phyloP scores from a whole-genome alignment of 2,797 vertebrate species.

The Sebastes diaconus region DNA sequence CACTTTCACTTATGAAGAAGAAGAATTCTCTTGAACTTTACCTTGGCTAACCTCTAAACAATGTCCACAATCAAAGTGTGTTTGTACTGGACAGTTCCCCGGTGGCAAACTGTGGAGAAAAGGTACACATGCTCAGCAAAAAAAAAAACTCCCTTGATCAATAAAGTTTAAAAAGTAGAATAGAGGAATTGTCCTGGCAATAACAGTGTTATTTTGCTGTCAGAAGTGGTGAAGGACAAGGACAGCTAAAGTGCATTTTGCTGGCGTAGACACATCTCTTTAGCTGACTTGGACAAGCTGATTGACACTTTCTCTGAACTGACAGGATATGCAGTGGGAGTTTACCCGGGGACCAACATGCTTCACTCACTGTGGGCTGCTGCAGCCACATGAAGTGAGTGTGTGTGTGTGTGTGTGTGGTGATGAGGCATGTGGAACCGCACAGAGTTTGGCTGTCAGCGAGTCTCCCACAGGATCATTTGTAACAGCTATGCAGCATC shows the following conservation, averaged over 20 bases:
- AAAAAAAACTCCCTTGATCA: background rate
- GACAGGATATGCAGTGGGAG: slow-evolving; percentile 62
- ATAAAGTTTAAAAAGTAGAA: slow-evolving; percentile 26
- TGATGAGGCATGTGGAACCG: slow-evolving; percentile 3
- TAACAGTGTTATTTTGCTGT: slow-evolving; percentile 17
- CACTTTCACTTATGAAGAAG: background rate
- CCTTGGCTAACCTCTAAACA: background rate
- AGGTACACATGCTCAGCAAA: slow-evolving; percentile 21
- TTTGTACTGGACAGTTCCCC: slow-evolving; percentile 7
- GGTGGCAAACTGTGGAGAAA: background rate
- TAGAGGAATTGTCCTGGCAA: slow-evolving; percentile 4
- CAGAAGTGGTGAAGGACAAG: slow-evolving; percentile 52
- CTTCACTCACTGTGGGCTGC: background rate
- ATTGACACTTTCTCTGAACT: slow-evolving; percentile 72
- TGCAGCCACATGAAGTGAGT: background rate
- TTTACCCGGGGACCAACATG: slow-evolving; percentile 56
- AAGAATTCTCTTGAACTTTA: background rate
- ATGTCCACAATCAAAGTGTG: slow-evolving; percentile 2
- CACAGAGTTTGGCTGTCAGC: slow-evolving; percentile 51
- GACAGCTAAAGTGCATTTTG: slow-evolving; percentile 36
- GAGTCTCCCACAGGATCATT: slow-evolving; percentile 53
- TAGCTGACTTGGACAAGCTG: slow-evolving; percentile 64
- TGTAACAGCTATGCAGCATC: slow-evolving; percentile 49
- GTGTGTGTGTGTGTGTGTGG: slow-evolving; percentile 5
- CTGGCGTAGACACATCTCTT: slow-evolving; percentile 50